Conservation (phyloP, 2,888 invertebrate genomes). For the Empis stercorea region DNA sequence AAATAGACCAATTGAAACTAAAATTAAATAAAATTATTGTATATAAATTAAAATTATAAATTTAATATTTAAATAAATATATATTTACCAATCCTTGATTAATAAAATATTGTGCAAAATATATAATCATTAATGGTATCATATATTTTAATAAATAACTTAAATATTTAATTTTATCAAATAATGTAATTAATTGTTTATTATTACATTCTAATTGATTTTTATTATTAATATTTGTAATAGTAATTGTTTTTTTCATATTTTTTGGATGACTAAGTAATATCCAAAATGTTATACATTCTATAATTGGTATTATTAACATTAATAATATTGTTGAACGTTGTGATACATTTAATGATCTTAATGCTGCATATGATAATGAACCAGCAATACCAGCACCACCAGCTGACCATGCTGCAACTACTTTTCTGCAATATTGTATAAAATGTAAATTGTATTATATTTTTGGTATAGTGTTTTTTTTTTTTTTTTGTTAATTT, state of each 20-base stretch:
- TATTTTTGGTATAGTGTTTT: neutral
- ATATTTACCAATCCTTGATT: constrained; percentile 67
- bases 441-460: too few species aligned
- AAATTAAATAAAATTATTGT: constrained; percentile 7
- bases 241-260: too few species aligned
- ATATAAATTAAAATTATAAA: neutral
- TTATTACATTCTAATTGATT: too few species aligned
- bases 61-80: too few species aligned
- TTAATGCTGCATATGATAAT: constrained; percentile 59
- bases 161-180: constrained; percentile 41
- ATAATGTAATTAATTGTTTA: constrained; percentile 26
- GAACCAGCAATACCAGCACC: constrained; percentile 70
- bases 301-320: constrained; percentile 53
- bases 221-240: too few species aligned
- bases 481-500: constrained; percentile 9
- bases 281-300: constrained; percentile 45
- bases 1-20: constrained; percentile 60
- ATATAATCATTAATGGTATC: constrained; percentile 62
- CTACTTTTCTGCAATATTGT: constrained; percentile 45
- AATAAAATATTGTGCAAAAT: constrained; percentile 75
- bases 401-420: constrained; percentile 76
- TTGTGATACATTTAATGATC: constrained; percentile 43
- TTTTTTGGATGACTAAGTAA: constrained; percentile 25
- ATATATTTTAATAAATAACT: constrained; percentile 55
- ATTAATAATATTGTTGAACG: constrained; percentile 53